A percentile compares a stretch with the other conserved stretches of the same genome.
These are phyloP conservation scores for Mercenaria mercenaria DNA, from an alignment of 1,140 invertebrate genomes.

Conservation along the genomic window DNA sequence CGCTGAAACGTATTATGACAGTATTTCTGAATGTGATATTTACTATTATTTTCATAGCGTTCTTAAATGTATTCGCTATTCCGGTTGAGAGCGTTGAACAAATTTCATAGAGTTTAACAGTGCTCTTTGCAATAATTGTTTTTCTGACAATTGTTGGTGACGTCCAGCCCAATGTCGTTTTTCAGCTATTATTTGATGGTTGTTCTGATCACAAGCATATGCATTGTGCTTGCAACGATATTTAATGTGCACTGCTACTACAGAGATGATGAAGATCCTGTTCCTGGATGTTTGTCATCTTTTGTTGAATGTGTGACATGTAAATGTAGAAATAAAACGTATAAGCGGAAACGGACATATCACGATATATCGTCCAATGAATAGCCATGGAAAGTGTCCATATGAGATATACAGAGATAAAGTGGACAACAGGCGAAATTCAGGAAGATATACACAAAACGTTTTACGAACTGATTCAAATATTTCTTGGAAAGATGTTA, in stretches of 20 bases:
- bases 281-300: background rate
- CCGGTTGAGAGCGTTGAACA: slow-evolving; percentile 88
- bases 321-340: background rate
- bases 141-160: slow-evolving; percentile 88
- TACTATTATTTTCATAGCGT: slow-evolving; percentile 88
- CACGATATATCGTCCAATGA: background rate
- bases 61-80: slow-evolving; percentile 88
- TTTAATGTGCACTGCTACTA: slow-evolving; percentile 31
- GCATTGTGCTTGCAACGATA: slow-evolving; percentile 9
- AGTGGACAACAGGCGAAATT: background rate
- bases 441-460: background rate
- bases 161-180: slow-evolving; percentile 85
- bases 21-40: background rate
- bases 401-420: background rate
- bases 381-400: background rate
- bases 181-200: slow-evolving; percentile 39
- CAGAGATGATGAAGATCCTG: slow-evolving; percentile 20
- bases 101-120: slow-evolving; percentile 88
- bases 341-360: background rate
- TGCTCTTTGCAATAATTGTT: slow-evolving; percentile 88
- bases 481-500: slow-evolving; percentile 2
- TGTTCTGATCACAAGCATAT: slow-evolving; percentile 28
- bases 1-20: background rate
- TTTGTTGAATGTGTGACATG: background rate
- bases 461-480: background rate